Conservation (phyloP, 2,888 invertebrate genomes). For the Conistra vaccinii region DNA sequence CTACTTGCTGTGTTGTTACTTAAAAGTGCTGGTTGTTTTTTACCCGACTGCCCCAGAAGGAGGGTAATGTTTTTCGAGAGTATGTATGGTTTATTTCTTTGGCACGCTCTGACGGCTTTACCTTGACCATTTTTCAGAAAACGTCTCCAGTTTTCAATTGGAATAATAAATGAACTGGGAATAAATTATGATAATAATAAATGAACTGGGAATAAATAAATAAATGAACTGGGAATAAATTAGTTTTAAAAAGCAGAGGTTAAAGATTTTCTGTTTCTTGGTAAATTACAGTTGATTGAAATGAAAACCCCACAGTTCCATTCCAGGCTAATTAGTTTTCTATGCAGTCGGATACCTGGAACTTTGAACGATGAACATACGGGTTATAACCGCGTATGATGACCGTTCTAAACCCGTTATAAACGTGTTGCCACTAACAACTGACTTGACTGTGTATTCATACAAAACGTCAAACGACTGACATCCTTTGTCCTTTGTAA, state of each 20-base stretch:
- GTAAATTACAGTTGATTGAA: conserved; percentile 1
- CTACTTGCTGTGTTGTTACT: background rate
- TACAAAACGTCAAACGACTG: too few species aligned
- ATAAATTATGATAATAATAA: too few species aligned
- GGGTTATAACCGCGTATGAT: too few species aligned
- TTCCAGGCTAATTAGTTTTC: background rate
- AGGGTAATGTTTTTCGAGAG: too few species aligned
- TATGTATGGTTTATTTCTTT: too few species aligned
- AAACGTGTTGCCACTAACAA: too few species aligned
- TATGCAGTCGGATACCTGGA: background rate
- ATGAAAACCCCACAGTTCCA: background rate
- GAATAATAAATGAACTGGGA: background rate
- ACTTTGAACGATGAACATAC: background rate
- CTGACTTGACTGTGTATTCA: too few species aligned
- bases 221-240: background rate
- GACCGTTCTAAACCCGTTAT: too few species aligned
- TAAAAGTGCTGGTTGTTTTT: background rate
- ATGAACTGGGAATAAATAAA: background rate
- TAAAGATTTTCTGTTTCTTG: background rate
- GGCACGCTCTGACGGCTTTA: too few species aligned
- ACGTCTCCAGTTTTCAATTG: background rate
- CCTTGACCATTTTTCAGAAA: too few species aligned
- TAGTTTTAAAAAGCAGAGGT: background rate
- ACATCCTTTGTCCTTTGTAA: too few species aligned
- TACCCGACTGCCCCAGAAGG: too few species aligned